Evolutionary conservation across 2,113 vertebrate genomes (phyloP).

Genomic region (Nerophis lumbriciformis): DNA sequence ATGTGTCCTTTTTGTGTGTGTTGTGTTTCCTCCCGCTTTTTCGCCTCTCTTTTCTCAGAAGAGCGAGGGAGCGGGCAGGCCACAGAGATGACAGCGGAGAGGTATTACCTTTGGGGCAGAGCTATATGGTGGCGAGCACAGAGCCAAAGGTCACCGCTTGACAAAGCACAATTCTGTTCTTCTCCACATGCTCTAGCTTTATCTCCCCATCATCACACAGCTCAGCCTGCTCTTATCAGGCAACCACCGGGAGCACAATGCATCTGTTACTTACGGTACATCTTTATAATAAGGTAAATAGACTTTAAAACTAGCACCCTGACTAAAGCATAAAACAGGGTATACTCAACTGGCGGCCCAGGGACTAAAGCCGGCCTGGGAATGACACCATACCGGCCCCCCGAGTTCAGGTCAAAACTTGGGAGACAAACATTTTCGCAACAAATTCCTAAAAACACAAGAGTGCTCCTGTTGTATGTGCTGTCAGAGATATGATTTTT

Average conservation of each 20-base stretch:
- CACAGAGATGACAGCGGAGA: slow-evolving; percentile 24
- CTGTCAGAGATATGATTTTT: no score
- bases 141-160: slow-evolving; percentile 31
- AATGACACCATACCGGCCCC: no score
- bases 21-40: slow-evolving; percentile 52
- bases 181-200: slow-evolving; percentile 8
- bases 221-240: neutral
- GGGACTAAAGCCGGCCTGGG: no score
- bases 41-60: slow-evolving; percentile 44
- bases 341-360: neutral
- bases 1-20: slow-evolving; percentile 64
- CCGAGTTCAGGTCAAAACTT: no score
- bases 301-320: neutral
- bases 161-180: slow-evolving; percentile 32
- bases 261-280: neutral
- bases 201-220: neutral
- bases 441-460: no score
- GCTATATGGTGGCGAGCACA: slow-evolving; percentile 27
- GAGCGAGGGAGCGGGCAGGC: slow-evolving; percentile 20
- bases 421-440: no score
- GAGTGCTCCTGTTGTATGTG: no score
- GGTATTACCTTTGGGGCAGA: slow-evolving; percentile 35
- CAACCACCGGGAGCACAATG: neutral
- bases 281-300: neutral
- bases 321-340: neutral